Base-by-base conservation (phyloP, 2,113 vertebrate genomes). In the Mastomys natalensis region DNA sequence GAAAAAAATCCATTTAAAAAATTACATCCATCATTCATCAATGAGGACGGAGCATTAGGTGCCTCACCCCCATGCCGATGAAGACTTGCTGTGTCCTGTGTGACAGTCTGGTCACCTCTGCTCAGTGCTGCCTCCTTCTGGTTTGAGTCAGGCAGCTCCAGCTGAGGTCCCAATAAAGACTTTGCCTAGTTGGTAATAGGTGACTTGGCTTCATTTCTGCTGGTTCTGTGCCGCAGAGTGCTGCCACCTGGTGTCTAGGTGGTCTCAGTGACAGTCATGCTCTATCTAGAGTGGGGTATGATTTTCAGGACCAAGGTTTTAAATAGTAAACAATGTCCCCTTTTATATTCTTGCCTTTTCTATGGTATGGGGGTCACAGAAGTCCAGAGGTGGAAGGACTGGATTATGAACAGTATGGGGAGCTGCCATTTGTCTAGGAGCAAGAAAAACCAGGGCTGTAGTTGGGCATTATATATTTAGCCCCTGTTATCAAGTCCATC, bases 291-390 rank as follows among this genome's bases (percentile, higher is more conserved):
- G 29, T 10, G 16, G 37, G 45, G 0, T 5, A 7, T 64, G 64
- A 11, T 55, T 68, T 45, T 48, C 43, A 19, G 13, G 45, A 5
- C 15, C 24, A 37, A 24, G 10, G 31, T 55, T 26, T 60, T 62
- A 11, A n/a, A n/a, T 7, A 45, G 24, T 0, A 5, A 4, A 1
- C 13, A 12, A 11, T 21, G 29, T 1, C 26, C 16, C 7, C 21
- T 51, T 31, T 26, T 17, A 1, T 3, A 15, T 10, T 9, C 43
- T 37, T 74, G 9, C 34, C 11, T 17, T 43, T 31, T 87, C 66
- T 43, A 1, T 31, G 43, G 40, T 24, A 26, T 6, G 73, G 24
- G 10, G 26, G 62, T 21, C 6, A 22, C n/a, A 29, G 68, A 40
- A 51, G 26, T 80, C 62, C 34, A 2, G 51, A 55, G 45, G 26